These are phyloP conservation scores for Loriculus beryllinus DNA, from an alignment of 2,797 vertebrate genomes.

Conservation along the genomic window DNA sequence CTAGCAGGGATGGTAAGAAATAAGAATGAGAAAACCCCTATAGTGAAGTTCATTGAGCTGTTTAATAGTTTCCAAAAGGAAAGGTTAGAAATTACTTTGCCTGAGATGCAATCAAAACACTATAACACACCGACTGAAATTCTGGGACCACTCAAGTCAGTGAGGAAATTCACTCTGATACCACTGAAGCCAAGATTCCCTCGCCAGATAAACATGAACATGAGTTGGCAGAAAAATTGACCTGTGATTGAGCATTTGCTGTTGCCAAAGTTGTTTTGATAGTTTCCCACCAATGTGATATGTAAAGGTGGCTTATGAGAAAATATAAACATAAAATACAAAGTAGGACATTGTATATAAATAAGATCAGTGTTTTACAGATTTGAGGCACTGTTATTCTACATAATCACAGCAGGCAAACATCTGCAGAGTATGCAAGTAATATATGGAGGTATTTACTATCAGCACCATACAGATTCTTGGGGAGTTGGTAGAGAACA, in stretches of 20 bases:
- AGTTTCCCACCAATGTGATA: background rate
- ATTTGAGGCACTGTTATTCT: constrained; percentile 11
- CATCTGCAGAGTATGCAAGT: constrained; percentile 39
- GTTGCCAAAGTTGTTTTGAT: constrained; percentile 20
- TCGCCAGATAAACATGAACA: constrained; percentile 17
- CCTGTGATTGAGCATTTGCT: constrained; percentile 22
- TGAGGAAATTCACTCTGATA: constrained; percentile 8
- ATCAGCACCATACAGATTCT: constrained; percentile 18
- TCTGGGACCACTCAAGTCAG: background rate
- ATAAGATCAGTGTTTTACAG: constrained; percentile 11
- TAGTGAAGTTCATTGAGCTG: constrained; percentile 17
- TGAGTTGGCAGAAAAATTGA: constrained; percentile 39
- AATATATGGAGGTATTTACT: constrained; percentile 25
- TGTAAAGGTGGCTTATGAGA: constrained; percentile 25
- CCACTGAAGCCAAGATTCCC: background rate
- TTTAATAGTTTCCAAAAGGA: constrained; percentile 34
- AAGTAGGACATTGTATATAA: constrained; percentile 25
- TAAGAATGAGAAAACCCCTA: constrained; percentile 4
- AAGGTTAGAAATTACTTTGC: background rate
- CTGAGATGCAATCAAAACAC: background rate
- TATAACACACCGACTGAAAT: background rate
- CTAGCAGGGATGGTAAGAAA: constrained; percentile 9
- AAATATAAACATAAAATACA: constrained; percentile 20
- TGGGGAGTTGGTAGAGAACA: background rate
- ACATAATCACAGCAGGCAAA: constrained; percentile 25